Evolutionary conservation across 2,113 vertebrate species (phyloP).

Genomic region (Sceloporus tristichus): DNA sequence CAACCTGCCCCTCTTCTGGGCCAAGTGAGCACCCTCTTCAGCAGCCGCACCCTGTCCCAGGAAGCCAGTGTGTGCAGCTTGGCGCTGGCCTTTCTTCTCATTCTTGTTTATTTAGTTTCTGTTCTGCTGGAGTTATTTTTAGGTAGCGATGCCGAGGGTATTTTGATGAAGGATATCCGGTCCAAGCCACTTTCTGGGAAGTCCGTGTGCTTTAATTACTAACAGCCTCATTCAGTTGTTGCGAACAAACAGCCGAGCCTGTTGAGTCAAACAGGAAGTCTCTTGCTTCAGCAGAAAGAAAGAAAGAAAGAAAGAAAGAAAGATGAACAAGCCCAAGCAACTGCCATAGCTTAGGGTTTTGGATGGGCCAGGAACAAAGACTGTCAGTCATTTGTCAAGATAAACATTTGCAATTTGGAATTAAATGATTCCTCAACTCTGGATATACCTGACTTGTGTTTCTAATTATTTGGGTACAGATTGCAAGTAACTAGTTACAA

Average conservation of each 20-base stretch:
- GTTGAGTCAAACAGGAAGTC: constrained; percentile 83
- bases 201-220: constrained; percentile 80
- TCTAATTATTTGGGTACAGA: background rate
- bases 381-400: background rate
- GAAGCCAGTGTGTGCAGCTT: background rate
- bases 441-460: background rate
- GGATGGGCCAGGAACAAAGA: background rate
- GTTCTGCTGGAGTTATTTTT: constrained; percentile 77
- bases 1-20: background rate
- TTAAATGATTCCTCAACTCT: background rate
- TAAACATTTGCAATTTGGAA: background rate
- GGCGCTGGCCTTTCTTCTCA: constrained; percentile 21
- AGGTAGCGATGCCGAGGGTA: constrained; percentile 78
- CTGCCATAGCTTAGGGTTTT: background rate
- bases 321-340: background rate
- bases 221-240: constrained; percentile 78
- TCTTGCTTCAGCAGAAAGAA: constrained; percentile 55
- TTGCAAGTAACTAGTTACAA: background rate
- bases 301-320: constrained; percentile 36
- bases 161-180: constrained; percentile 83
- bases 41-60: background rate
- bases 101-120: constrained; percentile 55
- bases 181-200: constrained; percentile 85
- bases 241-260: constrained; percentile 28
- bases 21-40: background rate